These are phyloP conservation scores for Ruditapes philippinarum DNA, from an alignment of 1,140 invertebrate genomes.

Conservation along the genomic window DNA sequence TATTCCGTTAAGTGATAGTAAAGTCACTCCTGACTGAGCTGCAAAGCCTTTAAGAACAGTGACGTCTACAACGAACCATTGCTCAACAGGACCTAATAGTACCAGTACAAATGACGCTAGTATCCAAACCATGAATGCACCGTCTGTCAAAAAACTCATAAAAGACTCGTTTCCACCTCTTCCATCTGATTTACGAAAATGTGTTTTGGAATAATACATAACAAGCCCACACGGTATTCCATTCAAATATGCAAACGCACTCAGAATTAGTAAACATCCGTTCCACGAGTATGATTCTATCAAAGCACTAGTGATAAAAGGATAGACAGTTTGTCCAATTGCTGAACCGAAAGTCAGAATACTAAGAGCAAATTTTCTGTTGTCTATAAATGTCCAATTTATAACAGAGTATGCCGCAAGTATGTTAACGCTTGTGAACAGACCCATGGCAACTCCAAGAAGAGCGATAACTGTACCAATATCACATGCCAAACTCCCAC, in stretches of 20 bases:
- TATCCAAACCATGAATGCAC: slow-evolving; percentile 11
- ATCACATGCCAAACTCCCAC: background rate
- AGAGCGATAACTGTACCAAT: slow-evolving; percentile 23
- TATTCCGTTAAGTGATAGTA: slow-evolving; percentile 37
- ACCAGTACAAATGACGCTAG: background rate
- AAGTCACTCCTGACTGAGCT: background rate
- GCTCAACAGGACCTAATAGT: background rate
- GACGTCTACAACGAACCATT: slow-evolving; percentile 42
- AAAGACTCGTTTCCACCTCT: background rate
- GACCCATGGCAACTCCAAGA: background rate
- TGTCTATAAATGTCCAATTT: slow-evolving; percentile 12
- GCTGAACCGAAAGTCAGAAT: slow-evolving; percentile 16
- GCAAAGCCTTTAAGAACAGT: slow-evolving; percentile 23
- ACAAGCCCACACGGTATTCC: slow-evolving; percentile 6
- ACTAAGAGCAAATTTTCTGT: slow-evolving; percentile 28
- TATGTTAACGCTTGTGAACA: background rate
- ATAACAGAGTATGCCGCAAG: background rate
- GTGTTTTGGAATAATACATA: slow-evolving; percentile 2
- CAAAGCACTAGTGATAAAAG: background rate
- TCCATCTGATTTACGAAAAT: background rate
- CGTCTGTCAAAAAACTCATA: background rate
- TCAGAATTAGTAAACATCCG: slow-evolving; percentile 35
- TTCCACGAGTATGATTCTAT: slow-evolving; percentile 13
- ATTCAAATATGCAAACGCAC: background rate
- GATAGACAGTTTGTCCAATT: background rate